Evolutionary conservation across 2,797 vertebrate species (phyloP).

Genomic region (Fundulus diaphanus): DNA sequence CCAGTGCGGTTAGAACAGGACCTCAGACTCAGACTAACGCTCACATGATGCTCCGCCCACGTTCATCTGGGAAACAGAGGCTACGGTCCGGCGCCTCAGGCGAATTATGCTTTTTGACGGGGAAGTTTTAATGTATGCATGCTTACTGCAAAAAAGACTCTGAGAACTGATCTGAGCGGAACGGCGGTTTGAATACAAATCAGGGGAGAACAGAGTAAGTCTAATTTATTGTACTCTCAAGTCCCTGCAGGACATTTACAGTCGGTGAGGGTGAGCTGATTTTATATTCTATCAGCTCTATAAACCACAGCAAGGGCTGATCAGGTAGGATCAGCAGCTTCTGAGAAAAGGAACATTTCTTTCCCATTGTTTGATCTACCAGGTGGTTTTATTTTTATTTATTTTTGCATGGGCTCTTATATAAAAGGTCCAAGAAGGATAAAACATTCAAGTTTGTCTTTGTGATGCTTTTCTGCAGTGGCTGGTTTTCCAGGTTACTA

Average conservation of each 20-base stretch:
- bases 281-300: neutral
- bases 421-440: too few relatives aligned
- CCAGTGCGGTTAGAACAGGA: constrained; percentile 38
- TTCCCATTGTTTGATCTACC: neutral
- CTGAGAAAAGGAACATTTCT: neutral
- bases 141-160: neutral
- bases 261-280: too few relatives aligned
- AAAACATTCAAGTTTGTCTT: too few relatives aligned
- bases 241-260: neutral
- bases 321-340: neutral
- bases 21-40: constrained; percentile 50
- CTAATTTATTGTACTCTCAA: neutral
- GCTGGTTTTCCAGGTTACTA: too few relatives aligned
- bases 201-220: neutral
- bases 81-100: constrained; percentile 15
- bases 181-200: neutral
- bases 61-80: constrained; percentile 40
- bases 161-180: neutral
- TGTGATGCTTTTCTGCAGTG: too few relatives aligned
- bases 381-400: too few relatives aligned
- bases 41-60: constrained; percentile 35
- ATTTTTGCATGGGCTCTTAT: neutral
- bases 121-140: constrained; percentile 5
- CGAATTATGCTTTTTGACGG: constrained; percentile 9
- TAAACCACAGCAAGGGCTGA: neutral